Evolutionary conservation across 1,140 invertebrate genomes (phyloP), one percentile per base, ranked within the genome.

Genomic region (Apocrypta bakeri): DNA sequence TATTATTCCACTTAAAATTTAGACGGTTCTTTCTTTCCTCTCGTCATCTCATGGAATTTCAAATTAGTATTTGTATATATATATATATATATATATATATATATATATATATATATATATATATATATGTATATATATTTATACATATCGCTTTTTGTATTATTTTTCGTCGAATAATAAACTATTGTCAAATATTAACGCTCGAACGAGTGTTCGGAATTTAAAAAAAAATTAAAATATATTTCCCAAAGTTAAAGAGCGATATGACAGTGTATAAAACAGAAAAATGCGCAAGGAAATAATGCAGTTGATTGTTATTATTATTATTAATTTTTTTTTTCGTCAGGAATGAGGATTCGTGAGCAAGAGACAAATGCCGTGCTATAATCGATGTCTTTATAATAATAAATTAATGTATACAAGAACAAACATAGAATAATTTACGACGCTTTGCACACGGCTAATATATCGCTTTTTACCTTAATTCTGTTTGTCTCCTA

Each of bases 21-120:
- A 87, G 84, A 88, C 74, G 83, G 77, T 82, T 66, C 84, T 85
- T 31, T 84, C 79, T 85, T 76, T 81, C 80, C 79, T 85, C 78
- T 81, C 80, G 81, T 87, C 85, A 64, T 31, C 3, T 42, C 8
- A 73, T 56, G 48, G n/a, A 56, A 56, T 56, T 56, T 56, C n/a
- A 21, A 56, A n/a, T 56, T 21, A 56, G 14, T 56, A 17, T 21
- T 21, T 17, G 21, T 56, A 56, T 56, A 56, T 56, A 56, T n/a
- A 6, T n/a, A n/a, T 75, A 25, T 73, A 14, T 72, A 33, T 37
- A 4, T 37, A 37, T 37, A 37, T 21, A 1, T 12, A 42, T 42
- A n/a, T n/a, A n/a, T n/a, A n/a, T 56, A 17, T 21, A 56, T 17
- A 48, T 56, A 56, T 56, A 56, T 56, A 56, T n/a, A 6, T n/a